These are phyloP conservation scores for Bergia sp. DNA, from an alignment of 92 coral and sea anemone genomes.

Conservation along the genomic window DNA sequence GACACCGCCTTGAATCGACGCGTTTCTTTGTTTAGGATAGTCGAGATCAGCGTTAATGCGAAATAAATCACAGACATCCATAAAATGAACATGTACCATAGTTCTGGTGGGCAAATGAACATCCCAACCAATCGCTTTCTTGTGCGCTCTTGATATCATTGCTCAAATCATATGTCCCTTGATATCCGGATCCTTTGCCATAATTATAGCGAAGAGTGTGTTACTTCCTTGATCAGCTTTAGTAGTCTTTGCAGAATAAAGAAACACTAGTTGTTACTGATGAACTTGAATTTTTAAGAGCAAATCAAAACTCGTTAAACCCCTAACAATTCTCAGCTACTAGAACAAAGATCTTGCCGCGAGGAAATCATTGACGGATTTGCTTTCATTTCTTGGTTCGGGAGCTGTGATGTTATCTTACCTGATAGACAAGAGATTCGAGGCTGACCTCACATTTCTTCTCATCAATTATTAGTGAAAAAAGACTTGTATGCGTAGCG, in stretches of 20 bases:
- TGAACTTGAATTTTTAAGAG: neutral
- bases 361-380: no score
- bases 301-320: neutral
- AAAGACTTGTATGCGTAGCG: neutral
- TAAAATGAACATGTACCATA: slow-evolving; percentile 38
- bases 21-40: slow-evolving; percentile 34
- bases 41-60: slow-evolving; percentile 24
- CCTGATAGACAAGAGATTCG: slow-evolving; percentile 21
- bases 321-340: neutral
- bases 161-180: neutral
- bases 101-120: slow-evolving; percentile 29
- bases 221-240: neutral
- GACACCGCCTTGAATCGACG: slow-evolving; percentile 34
- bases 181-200: neutral
- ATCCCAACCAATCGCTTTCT: neutral
- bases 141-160: neutral
- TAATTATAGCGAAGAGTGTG: neutral
- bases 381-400: neutral
- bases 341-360: neutral
- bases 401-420: neutral
- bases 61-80: slow-evolving; percentile 42
- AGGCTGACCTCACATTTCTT: slow-evolving; percentile 34
- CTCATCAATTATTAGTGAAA: slow-evolving; percentile 32
- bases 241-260: neutral
- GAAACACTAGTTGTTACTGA: neutral